Base-by-base conservation (phyloP, 2,888 invertebrate genomes). In the Hofmannophila pseudospretella region DNA sequence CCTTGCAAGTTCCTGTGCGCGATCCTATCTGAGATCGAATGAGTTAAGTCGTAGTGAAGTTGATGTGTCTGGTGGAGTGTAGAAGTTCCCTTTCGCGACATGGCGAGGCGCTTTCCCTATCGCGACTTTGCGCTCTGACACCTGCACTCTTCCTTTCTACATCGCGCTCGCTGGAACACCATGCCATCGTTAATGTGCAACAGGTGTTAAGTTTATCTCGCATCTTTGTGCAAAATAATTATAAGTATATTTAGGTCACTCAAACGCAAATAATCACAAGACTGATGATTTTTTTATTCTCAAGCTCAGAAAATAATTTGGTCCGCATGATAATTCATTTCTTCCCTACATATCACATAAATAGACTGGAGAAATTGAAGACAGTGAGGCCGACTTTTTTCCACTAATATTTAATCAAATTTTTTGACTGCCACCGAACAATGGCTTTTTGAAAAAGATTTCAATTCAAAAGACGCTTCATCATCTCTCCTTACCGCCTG, bases 121-220 rank as follows among this genome's bases (percentile, higher is more conserved):
- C 75, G 76, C 71, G 67, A 64, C 73, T 72, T 58, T 67, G 66
- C 59, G 70, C 72, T 71, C 72, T 73, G 76, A 73, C 77, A 77
- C 67, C 68, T 72, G 67, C 72, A 85, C 84, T 86, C 80, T 86
- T 85, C 84, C 84, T 86, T 86, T 86, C 84, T 73, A 76, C 66
- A 54, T 69, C 67, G 69, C 57, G 58, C 59, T 62, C 58, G 54
- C 56, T 49, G 58, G 42, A 34, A 25, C 41, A 39, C 51, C 53
- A 46, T 47, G 47, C 49, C 47, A 51, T 46, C 32, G 43, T 42
- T 39, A 38, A 46, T 48, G 41, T 43, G 48, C 42, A 42, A 34
- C 46, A 44, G 34, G 44, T 45, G 46, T 37, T 47, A 42, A 45
- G 44, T 27, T 42, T 45, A 49, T 49, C 39, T 47, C 31, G 10